Evolutionary conservation across 2,113 vertebrate species (phyloP), one percentile per base, ranked within the genome.

Genomic region (Neodontobutis hainanensis): DNA sequence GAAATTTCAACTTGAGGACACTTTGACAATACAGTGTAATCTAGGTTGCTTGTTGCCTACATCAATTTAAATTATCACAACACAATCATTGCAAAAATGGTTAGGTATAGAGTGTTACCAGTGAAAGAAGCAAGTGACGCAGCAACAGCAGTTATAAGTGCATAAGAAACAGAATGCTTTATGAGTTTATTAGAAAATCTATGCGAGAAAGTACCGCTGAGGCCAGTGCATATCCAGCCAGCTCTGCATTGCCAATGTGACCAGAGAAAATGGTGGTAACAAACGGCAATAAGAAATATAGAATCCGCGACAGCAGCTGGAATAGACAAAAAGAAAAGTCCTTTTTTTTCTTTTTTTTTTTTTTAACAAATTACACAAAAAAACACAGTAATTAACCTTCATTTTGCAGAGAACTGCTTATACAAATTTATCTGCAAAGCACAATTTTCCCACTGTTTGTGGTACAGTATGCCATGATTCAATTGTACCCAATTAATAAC

Each of bases 201-300:
- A 3, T 40, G 3, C 43, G 4, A 66, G 55, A n/a, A 12, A 89
- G 0, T 95, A 99, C 97, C 0, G 93, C 95, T n/a, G 95, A 94
- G 0, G 95, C 95, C 7, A 99, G 85, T 0, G 92, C 96, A 56
- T 94, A 97, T 0, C 96, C 94, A 1, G 95, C 96, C 73, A 99
- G 78, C 47, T 96, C 94, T 0, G 93, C 82, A 67, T 96, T 97
- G 52, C 96, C 95, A 74, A 99, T 89, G 85, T 94, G 96, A 51
- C 97, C 96, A 2, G 95, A 96, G 91, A 97, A 98, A 83, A 98
- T 95, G 12, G 94, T 93, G 87, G 75, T 96, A 43, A 97, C 92
- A 70, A 98, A 94, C 0, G 91, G 92, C 85, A 95, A 86, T 47
- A 97, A 87, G 63, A 96, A 95, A 51, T 90, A 84, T 89, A 97